These are phyloP conservation scores for Spongilla lacustris DNA, from an alignment of 37 sponge, comb jelly and placozoan genomes.

Conservation along the genomic window DNA sequence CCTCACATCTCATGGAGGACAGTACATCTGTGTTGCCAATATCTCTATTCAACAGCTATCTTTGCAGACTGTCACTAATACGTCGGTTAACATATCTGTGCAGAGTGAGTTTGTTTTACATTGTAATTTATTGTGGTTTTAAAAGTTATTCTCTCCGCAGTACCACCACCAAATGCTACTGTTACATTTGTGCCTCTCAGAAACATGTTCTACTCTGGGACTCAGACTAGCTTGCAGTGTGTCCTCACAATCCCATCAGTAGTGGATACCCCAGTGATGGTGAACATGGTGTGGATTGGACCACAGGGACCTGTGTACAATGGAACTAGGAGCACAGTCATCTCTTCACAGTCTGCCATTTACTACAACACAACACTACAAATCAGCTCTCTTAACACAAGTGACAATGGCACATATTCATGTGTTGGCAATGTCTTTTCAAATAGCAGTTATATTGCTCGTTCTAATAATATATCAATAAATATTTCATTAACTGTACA, in stretches of 20 bases:
- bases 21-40: not conserved
- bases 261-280: not conserved
- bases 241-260: not conserved
- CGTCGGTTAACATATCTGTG: not conserved
- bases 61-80: too few species aligned
- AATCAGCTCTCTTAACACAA: not conserved
- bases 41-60: not conserved
- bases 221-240: not conserved
- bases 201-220: not conserved
- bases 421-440: not conserved
- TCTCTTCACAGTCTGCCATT: not conserved
- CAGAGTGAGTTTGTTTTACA: not conserved
- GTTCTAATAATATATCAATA: not conserved
- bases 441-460: not conserved
- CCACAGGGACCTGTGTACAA: not conserved
- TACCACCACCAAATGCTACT: not conserved
- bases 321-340: not conserved
- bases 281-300: not conserved
- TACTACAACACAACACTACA: not conserved
- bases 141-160: not conserved
- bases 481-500: not conserved
- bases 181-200: too few species aligned
- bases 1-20: constrained; percentile 39
- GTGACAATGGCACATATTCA: not conserved
- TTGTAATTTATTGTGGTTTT: not conserved